Conservation (phyloP, 2,888 invertebrate species). For the Tinea semifulvella region DNA sequence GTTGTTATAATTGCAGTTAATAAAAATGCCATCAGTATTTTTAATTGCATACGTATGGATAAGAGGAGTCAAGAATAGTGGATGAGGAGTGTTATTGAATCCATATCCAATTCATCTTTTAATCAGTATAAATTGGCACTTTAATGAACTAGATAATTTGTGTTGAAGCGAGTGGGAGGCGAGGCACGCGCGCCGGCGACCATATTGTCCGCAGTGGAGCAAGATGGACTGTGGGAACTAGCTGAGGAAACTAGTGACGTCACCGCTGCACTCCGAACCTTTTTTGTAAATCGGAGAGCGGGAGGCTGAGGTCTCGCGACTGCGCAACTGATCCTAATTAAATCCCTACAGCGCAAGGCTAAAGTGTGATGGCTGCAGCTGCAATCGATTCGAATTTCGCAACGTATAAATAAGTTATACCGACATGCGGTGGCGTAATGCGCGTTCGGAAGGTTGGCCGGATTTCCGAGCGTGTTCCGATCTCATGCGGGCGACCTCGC, state of each 20-base stretch:
- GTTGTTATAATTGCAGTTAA: no score
- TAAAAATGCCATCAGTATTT: no score
- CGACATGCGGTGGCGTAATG: slow-evolving; percentile 48
- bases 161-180: no score
- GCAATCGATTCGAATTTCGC: slow-evolving; percentile 66
- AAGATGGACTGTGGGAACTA: slow-evolving; percentile 42
- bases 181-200: slow-evolving; percentile 24
- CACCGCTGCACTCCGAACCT: slow-evolving; percentile 40
- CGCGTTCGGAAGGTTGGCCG: slow-evolving; percentile 58
- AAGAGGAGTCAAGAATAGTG: no score
- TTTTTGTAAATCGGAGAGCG: slow-evolving; percentile 54
- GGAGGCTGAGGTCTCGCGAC: slow-evolving; percentile 40
- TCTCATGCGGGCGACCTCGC: slow-evolving; percentile 44
- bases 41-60: no score
- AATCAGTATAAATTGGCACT: no score
- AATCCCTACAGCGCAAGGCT: slow-evolving; percentile 64
- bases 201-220: slow-evolving; percentile 27
- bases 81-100: no score
- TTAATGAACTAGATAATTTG: no score
- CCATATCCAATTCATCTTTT: no score
- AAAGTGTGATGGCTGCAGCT: slow-evolving; percentile 63
- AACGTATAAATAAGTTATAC: slow-evolving; percentile 64
- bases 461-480: slow-evolving; percentile 65
- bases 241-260: slow-evolving; percentile 48
- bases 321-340: slow-evolving; percentile 66